Percentiles rank a stretch among this genome's conserved stretches.
Evolutionary conservation across 2,888 invertebrate species (phyloP).

Genomic region (Vannuccia rotundouncinata): DNA sequence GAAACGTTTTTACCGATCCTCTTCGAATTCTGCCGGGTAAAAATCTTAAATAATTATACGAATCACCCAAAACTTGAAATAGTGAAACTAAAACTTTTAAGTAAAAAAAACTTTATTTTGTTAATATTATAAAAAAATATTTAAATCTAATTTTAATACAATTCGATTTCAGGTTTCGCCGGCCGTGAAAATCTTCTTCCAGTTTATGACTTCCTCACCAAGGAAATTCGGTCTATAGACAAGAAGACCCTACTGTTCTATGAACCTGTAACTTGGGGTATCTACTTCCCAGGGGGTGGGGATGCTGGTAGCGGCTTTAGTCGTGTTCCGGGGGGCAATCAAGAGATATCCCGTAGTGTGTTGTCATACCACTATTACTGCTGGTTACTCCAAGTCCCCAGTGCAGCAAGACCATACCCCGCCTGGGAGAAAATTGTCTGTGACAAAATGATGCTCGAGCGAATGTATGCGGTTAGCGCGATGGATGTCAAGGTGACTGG

Average conservation of each 20-base stretch:
- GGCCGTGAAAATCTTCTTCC: conserved; percentile 44
- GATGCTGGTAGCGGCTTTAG: conserved; percentile 44
- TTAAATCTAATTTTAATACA: no score
- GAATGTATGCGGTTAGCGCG: conserved; percentile 18
- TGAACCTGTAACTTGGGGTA: conserved; percentile 48
- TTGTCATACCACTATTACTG: conserved; percentile 48
- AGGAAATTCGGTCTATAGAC: conserved; percentile 45
- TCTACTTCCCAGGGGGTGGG: conserved; percentile 41
- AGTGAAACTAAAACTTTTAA: no score
- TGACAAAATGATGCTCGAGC: conserved; percentile 41
- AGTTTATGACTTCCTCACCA: conserved; percentile 42
- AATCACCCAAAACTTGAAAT: no score
- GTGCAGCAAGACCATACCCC: conserved; percentile 38
- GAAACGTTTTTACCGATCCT: conserved; percentile 44
- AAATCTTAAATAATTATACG: no score
- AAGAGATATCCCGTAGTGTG: conserved; percentile 41
- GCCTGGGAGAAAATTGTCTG: conserved; percentile 42
- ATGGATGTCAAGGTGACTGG: conserved; percentile 42
- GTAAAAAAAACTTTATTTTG: no score
- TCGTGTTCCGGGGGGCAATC: conserved; percentile 44
- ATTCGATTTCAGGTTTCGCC: conserved; percentile 41
- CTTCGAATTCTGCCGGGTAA: conserved; percentile 44
- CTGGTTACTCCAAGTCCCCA: conserved; percentile 42
- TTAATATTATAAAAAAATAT: no score
- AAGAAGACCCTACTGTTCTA: conserved; percentile 45